Conservation (phyloP, 2,113 vertebrate genomes). For the Carassius auratus region DNA sequence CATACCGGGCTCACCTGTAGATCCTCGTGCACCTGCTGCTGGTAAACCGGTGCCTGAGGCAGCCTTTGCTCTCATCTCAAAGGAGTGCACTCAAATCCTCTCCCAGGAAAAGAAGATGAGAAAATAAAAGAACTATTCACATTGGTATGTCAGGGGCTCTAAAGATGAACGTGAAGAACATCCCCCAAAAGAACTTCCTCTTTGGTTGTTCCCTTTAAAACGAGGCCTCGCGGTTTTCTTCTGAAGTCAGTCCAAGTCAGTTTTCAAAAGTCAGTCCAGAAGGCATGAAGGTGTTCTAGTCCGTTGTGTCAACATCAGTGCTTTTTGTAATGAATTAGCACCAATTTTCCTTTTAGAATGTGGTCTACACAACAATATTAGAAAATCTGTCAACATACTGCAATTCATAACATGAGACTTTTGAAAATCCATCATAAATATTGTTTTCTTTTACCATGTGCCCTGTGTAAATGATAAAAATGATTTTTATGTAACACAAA, state of each 20-base stretch:
- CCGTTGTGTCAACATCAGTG: constrained; percentile 32
- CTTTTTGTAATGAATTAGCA: neutral
- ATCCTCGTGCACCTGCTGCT: constrained; percentile 32
- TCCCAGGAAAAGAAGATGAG: constrained; percentile 28
- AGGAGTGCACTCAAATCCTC: constrained; percentile 27
- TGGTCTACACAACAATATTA: no score
- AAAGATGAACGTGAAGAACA: constrained; percentile 35
- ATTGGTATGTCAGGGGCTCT: constrained; percentile 30
- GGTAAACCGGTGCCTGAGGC: constrained; percentile 40
- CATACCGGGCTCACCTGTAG: constrained; percentile 35
- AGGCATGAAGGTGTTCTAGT: constrained; percentile 1
- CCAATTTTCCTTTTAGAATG: neutral
- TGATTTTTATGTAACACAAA: neutral
- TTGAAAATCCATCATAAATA: neutral
- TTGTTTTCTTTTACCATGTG: neutral
- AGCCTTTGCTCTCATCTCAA: neutral
- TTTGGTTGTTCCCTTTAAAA: constrained; percentile 9
- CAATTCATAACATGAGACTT: neutral
- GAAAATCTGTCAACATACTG: constrained; percentile 3
- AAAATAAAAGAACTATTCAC: constrained; percentile 41
- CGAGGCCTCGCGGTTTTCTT: neutral
- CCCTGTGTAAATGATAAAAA: neutral
- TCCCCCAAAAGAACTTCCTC: constrained; percentile 35
- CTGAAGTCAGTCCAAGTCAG: constrained; percentile 39
- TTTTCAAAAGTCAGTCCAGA: constrained; percentile 42